Conservation (phyloP, 2,797 vertebrate species). For the Gephyroberyx darwinii region DNA sequence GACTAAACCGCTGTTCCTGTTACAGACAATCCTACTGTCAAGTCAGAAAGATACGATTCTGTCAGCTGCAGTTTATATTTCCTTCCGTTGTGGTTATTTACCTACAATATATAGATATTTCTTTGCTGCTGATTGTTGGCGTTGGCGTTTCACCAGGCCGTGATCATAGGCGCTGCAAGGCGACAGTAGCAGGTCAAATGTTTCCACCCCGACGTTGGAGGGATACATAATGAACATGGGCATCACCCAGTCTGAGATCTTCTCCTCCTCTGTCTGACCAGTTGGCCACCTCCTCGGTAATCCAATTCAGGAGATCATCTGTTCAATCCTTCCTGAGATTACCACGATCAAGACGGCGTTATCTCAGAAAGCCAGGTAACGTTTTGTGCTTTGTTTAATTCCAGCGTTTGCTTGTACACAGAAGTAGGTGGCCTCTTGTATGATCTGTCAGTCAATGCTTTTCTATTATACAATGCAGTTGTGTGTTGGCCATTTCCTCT, state of each 20-base stretch:
- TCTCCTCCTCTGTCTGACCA: constrained; percentile 54
- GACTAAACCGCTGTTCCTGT: constrained; percentile 34
- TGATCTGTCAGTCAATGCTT: too few relatives aligned
- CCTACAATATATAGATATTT: constrained; percentile 4
- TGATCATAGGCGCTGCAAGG: constrained; percentile 28
- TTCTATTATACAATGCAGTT: too few relatives aligned
- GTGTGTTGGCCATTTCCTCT: too few relatives aligned
- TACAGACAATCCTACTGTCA: constrained; percentile 45
- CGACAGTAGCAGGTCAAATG: constrained; percentile 64
- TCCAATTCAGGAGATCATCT: constrained; percentile 77
- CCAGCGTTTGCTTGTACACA: not conserved
- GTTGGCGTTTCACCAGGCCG: constrained; percentile 36
- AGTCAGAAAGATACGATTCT: constrained; percentile 13
- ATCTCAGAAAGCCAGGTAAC: constrained; percentile 74
- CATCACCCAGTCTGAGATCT: constrained; percentile 58
- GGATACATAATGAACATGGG: constrained; percentile 61
- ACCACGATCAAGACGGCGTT: constrained; percentile 68
- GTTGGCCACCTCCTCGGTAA: constrained; percentile 59
- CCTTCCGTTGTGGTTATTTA: constrained; percentile 32
- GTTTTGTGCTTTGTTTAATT: not conserved
- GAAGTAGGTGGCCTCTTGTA: too few relatives aligned
- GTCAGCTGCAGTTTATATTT: constrained; percentile 48
- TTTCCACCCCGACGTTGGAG: constrained; percentile 51
- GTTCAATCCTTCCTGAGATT: constrained; percentile 57
- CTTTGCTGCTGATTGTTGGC: constrained; percentile 23